Evolutionary conservation across 1,140 invertebrate species (phyloP), one percentile per base, ranked within the genome.

Genomic region (Paralvinella palmiformis): DNA sequence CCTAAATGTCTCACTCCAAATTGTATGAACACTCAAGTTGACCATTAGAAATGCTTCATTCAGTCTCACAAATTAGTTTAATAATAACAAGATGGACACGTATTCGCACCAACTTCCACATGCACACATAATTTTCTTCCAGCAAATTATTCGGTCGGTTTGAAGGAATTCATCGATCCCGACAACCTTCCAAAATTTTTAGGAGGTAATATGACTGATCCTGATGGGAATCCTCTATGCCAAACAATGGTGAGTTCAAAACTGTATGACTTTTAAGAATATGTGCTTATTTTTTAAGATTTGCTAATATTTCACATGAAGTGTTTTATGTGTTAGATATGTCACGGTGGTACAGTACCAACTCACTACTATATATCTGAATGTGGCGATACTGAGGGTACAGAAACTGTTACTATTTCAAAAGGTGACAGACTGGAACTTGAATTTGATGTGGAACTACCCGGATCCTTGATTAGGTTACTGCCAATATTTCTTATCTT

Each of bases 151-250:
- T n/a, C n/a, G n/a, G n/a, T n/a, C n/a, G n/a, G n/a, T n/a, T n/a
- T n/a, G n/a, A n/a, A n/a, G n/a, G n/a, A n/a, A n/a, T n/a, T n/a
- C 44, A 84, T 90, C 5, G 81, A 87, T 15, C 75, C 86, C 0
- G 87, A 91, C 68, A 85, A 89, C 65, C 78, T 95, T n/a, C 92
- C 93, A 0, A 84, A 81, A 22, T 84, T 87, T 77, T 91, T 87
- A 67, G 93, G 92, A n/a, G 93, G 92, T 1, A 86, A 81, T 5
- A 78, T 88, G 72, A 86, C 82, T 0, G 92, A 94, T 79, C 84
- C 86, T 3, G 76, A 81, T 68, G 91, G 90, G n/a, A 59, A 66
- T 22, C 64, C 59, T 0, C 84, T 81, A 74, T 90, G 89, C 68
- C 58, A 57, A 45, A 68, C 70, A 2, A 62, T 67, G 67, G 76